Conservation (phyloP, 1,140 invertebrate genomes). For the Gryllus bimaculatus region DNA sequence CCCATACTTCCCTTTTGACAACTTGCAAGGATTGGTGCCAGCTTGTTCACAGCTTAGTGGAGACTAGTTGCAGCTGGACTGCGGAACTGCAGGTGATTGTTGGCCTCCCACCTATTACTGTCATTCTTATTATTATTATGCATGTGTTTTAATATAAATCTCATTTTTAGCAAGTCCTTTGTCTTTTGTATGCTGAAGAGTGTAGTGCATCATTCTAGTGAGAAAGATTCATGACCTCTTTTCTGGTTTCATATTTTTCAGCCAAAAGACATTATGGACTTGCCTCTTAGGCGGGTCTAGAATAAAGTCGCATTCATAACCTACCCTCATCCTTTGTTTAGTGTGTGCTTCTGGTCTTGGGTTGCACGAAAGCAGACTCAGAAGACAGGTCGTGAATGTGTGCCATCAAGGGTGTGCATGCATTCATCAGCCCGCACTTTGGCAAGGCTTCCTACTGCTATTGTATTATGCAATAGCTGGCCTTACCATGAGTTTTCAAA, state of each 20-base stretch:
- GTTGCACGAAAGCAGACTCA: not conserved
- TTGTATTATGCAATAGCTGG: not conserved
- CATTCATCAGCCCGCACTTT: not conserved
- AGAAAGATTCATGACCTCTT: slow-evolving; percentile 11
- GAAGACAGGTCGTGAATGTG: slow-evolving; percentile 3
- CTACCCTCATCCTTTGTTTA: not conserved
- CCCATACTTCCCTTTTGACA: slow-evolving; percentile 21
- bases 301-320: not conserved
- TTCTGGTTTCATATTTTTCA: slow-evolving; percentile 13
- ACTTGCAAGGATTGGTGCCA: slow-evolving; percentile 59
- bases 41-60: slow-evolving; percentile 67
- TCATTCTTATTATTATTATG: slow-evolving; percentile 16
- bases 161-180: slow-evolving; percentile 17
- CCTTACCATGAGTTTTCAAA: not conserved
- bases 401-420: slow-evolving; percentile 1
- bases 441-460: not conserved
- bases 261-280: not conserved
- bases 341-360: not conserved
- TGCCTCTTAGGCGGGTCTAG: not conserved
- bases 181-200: slow-evolving; percentile 20
- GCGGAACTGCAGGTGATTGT: slow-evolving; percentile 59
- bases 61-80: slow-evolving; percentile 63
- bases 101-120: slow-evolving; percentile 7
- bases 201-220: slow-evolving; percentile 20
- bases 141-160: slow-evolving; percentile 17